Conservation (phyloP, 2,888 invertebrate species). For the Hylaea fasciaria region DNA sequence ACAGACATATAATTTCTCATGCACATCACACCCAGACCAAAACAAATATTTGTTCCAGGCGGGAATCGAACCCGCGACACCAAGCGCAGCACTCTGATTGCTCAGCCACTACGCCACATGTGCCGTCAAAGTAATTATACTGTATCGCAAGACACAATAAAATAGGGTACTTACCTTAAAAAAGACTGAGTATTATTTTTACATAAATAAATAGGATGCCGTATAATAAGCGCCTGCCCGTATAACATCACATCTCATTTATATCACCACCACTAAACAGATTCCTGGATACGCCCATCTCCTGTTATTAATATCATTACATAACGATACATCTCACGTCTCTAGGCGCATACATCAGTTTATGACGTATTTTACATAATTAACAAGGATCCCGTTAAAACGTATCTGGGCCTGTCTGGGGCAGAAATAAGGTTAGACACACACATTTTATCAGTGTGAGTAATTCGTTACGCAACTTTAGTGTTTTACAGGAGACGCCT, state of each 20-base stretch:
- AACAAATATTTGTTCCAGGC: too few relatives aligned
- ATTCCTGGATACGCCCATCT: conserved; percentile 17
- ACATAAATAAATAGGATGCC: too few relatives aligned
- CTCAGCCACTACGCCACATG: too few relatives aligned
- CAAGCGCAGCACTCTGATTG: too few relatives aligned
- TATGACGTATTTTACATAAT: conserved; percentile 37
- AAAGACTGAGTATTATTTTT: too few relatives aligned
- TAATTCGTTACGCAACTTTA: neutral
- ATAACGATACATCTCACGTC: conserved; percentile 37
- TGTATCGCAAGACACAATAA: too few relatives aligned
- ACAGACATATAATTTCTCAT: too few relatives aligned
- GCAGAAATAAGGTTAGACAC: conserved; percentile 1
- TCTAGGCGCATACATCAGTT: conserved; percentile 24
- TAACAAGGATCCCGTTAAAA: conserved; percentile 28
- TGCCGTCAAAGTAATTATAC: too few relatives aligned
- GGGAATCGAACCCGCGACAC: too few relatives aligned
- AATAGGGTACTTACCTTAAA: too few relatives aligned
- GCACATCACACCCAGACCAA: too few relatives aligned
- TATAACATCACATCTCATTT: neutral
- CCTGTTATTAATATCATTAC: conserved; percentile 42
- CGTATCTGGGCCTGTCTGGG: conserved; percentile 6
- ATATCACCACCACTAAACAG: neutral
- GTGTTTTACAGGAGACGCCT: neutral
- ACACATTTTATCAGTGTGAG: conserved; percentile 4
- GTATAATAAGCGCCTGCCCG: too few relatives aligned